Conservation (phyloP, 2,888 invertebrate genomes). For the Cinara cedri region DNA sequence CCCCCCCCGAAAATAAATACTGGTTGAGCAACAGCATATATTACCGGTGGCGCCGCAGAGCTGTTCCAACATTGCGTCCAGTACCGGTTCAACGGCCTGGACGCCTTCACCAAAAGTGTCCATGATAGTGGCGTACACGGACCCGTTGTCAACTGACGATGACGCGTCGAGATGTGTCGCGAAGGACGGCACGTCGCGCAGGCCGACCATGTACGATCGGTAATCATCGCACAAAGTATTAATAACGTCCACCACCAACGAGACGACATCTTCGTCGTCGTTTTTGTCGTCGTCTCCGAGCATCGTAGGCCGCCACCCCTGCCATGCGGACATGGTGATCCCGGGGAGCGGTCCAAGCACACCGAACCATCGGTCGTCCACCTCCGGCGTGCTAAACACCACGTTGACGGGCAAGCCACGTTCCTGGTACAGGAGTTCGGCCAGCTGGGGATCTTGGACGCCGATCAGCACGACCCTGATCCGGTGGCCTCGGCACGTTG, state of each 20-base stretch:
- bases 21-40: no score
- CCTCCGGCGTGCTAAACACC: neutral
- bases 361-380: neutral
- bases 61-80: conserved; percentile 30
- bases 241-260: neutral
- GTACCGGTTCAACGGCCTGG: neutral
- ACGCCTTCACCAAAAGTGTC: neutral
- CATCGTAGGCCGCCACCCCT: neutral
- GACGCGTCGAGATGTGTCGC: neutral
- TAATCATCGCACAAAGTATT: neutral
- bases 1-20: no score
- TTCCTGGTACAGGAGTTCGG: neutral
- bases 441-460: neutral
- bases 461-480: neutral
- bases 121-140: neutral
- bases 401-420: conserved; percentile 9
- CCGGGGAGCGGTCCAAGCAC: neutral
- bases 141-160: neutral
- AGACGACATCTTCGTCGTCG: neutral
- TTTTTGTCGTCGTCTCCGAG: neutral
- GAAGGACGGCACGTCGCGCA: conserved; percentile 3
- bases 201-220: neutral
- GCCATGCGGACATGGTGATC: conserved; percentile 3
- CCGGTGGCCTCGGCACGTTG: neutral
- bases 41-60: neutral